Base-by-base conservation (phyloP, 1,140 invertebrate genomes). In the Drosophila carrolli region DNA sequence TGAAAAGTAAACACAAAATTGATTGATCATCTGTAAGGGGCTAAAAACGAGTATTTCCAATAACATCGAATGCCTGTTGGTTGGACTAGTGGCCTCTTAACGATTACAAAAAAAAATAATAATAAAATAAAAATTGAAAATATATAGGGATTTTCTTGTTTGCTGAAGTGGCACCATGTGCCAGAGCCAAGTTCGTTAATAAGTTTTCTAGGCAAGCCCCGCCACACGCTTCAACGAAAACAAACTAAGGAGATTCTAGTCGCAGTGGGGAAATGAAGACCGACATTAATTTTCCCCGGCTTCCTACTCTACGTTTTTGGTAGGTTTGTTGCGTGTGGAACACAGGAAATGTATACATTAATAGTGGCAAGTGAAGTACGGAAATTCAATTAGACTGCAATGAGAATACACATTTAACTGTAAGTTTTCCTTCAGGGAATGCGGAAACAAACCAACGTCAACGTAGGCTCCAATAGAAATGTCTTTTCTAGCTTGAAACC, bases 261-360 rank as follows among this genome's bases (percentile, higher is more conserved):
- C n/a, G 14, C 0, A 11, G 5, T 4, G 23, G 59, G 44, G 50
- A 38, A 70, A 70, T 56, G 67, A 62, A 40, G 51, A 14, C 40
- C 48, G 41, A 46, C 61, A 70, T 32, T 55, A 5, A 32, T 46
- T 70, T 68, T 32, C 62, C 48, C 37, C 50, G 11, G 29, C 65
- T 38, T 70, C 23, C 63, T 53, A 40, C 48, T 32, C 38, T 8
- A 46, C 16, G 44, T 35, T 47, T 56, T 44, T 19, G 27, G 44
- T 13, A n/a, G 29, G 38, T 43, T 58, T 29, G 8, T 50, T 58
- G 75, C 55, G 66, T 72, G 75, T 66, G 44, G 19, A 44, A 43
- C 46, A 61, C 80, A 82, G 79, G 79, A 83, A 82, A 82, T 78
- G 79, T 74, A 62, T 59, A 58, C 71, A 70, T 50, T 71, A 76